Percentiles rank a stretch among this genome's conserved stretches.
Conservation (phyloP, 2,797 vertebrate species). For the Nannoperca australis region DNA sequence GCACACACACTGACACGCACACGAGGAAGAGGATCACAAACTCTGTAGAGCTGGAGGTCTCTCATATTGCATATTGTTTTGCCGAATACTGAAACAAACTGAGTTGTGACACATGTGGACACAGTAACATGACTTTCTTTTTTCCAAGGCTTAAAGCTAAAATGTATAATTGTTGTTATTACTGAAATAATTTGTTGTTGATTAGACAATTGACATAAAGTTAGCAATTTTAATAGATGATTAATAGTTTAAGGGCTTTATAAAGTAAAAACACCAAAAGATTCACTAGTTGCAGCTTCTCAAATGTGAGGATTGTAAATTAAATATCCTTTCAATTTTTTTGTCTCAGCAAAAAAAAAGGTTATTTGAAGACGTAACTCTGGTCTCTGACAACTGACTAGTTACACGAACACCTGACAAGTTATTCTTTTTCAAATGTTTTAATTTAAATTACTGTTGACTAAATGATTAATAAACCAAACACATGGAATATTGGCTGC, state of each 20-base stretch:
- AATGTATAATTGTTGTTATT: neutral
- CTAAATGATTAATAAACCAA: no score
- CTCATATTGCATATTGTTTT: constrained; percentile 1
- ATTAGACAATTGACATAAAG: neutral
- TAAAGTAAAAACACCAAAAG: neutral
- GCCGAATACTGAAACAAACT: neutral
- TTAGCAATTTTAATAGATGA: neutral
- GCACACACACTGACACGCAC: neutral
- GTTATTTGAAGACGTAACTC: neutral
- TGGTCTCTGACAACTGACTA: no score
- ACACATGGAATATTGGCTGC: no score
- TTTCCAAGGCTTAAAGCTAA: neutral
- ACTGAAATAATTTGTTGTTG: neutral
- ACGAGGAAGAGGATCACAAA: constrained; percentile 9
- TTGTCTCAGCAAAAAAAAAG: neutral
- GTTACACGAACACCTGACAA: no score
- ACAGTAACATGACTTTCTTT: neutral
- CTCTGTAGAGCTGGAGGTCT: neutral
- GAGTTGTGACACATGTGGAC: neutral
- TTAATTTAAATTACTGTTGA: neutral
- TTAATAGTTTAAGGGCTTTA: neutral
- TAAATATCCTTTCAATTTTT: neutral
- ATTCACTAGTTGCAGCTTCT: neutral
- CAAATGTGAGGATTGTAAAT: constrained; percentile 1
- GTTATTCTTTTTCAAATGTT: neutral